Conservation (phyloP, 2,113 vertebrate genomes). For the Thalassarche chlororhynchos region DNA sequence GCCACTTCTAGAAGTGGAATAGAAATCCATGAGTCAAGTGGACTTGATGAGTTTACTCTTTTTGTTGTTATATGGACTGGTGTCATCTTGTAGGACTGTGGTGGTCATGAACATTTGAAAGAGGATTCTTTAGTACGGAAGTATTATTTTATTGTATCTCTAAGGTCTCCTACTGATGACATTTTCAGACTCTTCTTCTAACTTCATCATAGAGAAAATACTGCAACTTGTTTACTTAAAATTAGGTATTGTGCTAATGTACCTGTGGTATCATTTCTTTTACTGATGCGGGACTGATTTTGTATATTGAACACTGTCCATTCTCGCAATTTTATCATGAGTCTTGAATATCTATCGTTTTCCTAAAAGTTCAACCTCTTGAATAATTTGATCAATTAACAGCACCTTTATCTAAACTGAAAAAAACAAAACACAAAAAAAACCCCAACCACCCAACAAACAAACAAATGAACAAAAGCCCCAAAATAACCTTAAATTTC, state of each 20-base stretch:
- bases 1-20: not conserved
- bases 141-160: not conserved
- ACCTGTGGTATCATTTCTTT: not conserved
- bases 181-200: not conserved
- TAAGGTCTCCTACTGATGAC: not conserved
- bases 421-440: not conserved
- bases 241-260: not conserved
- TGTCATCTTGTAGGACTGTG: not conserved
- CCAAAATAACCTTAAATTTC: not conserved
- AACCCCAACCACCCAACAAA: not conserved
- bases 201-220: not conserved
- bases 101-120: not conserved
- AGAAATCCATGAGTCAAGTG: accelerated
- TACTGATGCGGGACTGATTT: not conserved
- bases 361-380: not conserved
- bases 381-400: not conserved
- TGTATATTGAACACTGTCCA: not conserved
- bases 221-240: not conserved
- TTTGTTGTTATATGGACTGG: not conserved
- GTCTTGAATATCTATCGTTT: not conserved
- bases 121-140: not conserved
- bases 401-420: not conserved
- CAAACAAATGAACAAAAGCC: accelerated
- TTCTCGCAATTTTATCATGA: not conserved
- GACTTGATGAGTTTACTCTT: not conserved